Conservation (phyloP, 2,113 vertebrate species). For the Calidris pygmaea region DNA sequence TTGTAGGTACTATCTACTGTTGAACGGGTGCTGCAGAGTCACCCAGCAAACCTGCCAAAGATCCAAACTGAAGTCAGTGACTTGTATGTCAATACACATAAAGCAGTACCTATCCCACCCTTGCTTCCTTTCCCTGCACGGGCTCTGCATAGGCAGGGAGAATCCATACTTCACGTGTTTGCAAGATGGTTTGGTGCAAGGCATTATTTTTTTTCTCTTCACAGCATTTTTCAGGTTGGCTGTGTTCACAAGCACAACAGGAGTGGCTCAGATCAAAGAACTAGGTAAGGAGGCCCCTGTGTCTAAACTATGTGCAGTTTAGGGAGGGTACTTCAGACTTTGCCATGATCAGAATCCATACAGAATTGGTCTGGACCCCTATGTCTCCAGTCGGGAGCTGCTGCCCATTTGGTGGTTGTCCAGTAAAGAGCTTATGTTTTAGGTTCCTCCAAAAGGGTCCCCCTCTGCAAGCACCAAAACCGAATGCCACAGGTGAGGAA, state of each 20-base stretch:
- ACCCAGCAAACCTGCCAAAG: background rate
- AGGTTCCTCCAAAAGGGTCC: background rate
- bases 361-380: background rate
- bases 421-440: background rate
- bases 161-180: background rate
- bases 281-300: background rate
- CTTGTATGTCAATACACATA: background rate
- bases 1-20: background rate
- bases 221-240: background rate
- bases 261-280: background rate
- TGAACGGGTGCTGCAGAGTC: background rate
- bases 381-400: fast-evolving
- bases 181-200: background rate
- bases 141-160: background rate
- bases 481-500: background rate
- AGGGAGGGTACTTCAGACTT: background rate
- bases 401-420: background rate
- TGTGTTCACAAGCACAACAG: background rate
- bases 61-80: background rate
- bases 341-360: background rate
- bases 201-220: background rate
- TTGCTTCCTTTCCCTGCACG: fast-evolving
- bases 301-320: background rate
- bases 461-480: background rate
- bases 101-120: background rate